These are phyloP conservation scores for Dasysyrphus tricinctus DNA, from an alignment of 2,888 invertebrate species.

Conservation along the genomic window DNA sequence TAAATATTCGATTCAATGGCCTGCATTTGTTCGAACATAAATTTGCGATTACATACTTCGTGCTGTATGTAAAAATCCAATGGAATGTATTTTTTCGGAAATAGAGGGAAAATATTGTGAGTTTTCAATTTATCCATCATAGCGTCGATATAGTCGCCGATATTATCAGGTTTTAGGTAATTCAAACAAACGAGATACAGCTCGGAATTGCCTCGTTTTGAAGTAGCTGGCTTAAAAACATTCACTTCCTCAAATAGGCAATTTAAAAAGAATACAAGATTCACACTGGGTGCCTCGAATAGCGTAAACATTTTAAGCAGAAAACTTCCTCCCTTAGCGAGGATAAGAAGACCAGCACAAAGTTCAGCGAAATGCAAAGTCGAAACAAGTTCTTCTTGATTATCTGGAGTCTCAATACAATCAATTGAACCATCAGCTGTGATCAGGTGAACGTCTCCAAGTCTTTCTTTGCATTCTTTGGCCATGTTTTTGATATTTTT, in stretches of 20 bases:
- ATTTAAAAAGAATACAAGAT: slow-evolving; percentile 90
- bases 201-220: slow-evolving; percentile 98
- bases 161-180: slow-evolving; percentile 77
- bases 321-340: slow-evolving; percentile 89
- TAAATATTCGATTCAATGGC: slow-evolving; percentile 88
- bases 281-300: slow-evolving; percentile 92
- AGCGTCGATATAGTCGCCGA: slow-evolving; percentile 76
- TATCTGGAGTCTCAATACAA: slow-evolving; percentile 92
- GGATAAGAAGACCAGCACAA: slow-evolving; percentile 88
- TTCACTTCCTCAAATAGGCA: slow-evolving; percentile 89
- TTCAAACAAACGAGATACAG: slow-evolving; percentile 91
- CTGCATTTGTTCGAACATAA: slow-evolving; percentile 87
- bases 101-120: slow-evolving; percentile 84
- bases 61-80: slow-evolving; percentile 87
- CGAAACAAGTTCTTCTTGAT: slow-evolving; percentile 92
- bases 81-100: slow-evolving; percentile 86
- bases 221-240: slow-evolving; percentile 94
- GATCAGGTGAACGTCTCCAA: slow-evolving; percentile 87
- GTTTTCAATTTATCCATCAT: slow-evolving; percentile 75
- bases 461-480: slow-evolving; percentile 82
- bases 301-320: slow-evolving; percentile 96
- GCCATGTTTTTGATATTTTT: slow-evolving; percentile 88
- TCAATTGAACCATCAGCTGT: slow-evolving; percentile 98
- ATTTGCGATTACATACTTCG: slow-evolving; percentile 87
- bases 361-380: slow-evolving; percentile 93